These are phyloP conservation scores for Blera fallax DNA, from an alignment of 2,888 invertebrate species.

Conservation along the genomic window DNA sequence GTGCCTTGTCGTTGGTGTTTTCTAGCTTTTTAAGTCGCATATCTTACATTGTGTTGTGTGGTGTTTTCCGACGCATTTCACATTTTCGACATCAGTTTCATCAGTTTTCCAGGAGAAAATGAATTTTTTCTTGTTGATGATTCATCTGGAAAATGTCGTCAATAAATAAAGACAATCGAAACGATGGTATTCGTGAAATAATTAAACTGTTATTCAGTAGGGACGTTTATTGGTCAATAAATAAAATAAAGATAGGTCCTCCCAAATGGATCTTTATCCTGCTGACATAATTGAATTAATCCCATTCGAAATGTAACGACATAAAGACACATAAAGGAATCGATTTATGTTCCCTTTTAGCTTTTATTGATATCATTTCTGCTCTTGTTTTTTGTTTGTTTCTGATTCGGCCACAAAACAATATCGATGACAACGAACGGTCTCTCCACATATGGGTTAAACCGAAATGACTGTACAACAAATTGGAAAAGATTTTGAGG, in stretches of 20 bases:
- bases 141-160: neutral
- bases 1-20: too few relatives aligned
- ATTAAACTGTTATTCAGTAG: conserved; percentile 37
- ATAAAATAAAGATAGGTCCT: conserved; percentile 35
- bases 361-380: conserved; percentile 47
- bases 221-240: conserved; percentile 64
- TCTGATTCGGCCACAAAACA: conserved; percentile 25
- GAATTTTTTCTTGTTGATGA: neutral
- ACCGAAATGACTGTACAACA: conserved; percentile 17
- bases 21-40: too few relatives aligned
- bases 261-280: conserved; percentile 25
- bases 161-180: neutral
- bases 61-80: too few relatives aligned
- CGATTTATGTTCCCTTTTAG: conserved; percentile 60
- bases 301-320: conserved; percentile 53
- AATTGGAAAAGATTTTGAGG: conserved; percentile 18
- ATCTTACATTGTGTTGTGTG: too few relatives aligned
- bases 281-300: conserved; percentile 66
- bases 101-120: too few relatives aligned
- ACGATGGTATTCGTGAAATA: conserved; percentile 20
- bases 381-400: too few relatives aligned
- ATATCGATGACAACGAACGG: conserved; percentile 17
- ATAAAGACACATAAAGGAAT: conserved; percentile 20
- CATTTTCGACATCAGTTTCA: too few relatives aligned
- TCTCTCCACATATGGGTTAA: neutral